Conservation (phyloP, 2,797 vertebrate species). For the Pagetopsis macropterus region DNA sequence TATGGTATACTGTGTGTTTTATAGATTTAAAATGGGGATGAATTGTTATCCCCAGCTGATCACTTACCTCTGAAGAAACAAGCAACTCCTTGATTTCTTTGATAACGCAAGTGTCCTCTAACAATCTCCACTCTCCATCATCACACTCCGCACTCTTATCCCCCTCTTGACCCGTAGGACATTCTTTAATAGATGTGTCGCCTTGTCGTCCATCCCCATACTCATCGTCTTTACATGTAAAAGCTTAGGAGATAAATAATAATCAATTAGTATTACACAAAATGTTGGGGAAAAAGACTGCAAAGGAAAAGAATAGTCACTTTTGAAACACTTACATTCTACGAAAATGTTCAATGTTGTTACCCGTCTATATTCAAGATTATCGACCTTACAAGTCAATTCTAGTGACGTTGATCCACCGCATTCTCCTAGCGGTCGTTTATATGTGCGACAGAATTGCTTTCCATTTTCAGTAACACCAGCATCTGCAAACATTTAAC, state of each 20-base stretch:
- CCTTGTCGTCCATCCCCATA: slow-evolving; percentile 57
- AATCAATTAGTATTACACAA: background rate
- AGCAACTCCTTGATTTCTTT: slow-evolving; percentile 57
- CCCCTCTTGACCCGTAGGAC: slow-evolving; percentile 52
- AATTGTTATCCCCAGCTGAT: background rate
- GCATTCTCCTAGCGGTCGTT: background rate
- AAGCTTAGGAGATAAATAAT: slow-evolving; percentile 30
- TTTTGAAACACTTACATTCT: slow-evolving; percentile 39
- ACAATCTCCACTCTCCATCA: slow-evolving; percentile 29
- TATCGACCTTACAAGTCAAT: slow-evolving; percentile 53
- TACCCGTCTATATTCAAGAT: background rate
- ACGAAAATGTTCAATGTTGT: slow-evolving; percentile 40
- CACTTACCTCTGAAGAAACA: slow-evolving; percentile 56
- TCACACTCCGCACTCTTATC: slow-evolving; percentile 36
- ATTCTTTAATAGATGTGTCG: background rate
- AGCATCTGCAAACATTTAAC: slow-evolving; percentile 18
- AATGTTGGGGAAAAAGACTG: background rate
- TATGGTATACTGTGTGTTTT: background rate
- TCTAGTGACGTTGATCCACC: fast-evolving
- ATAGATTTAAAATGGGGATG: background rate
- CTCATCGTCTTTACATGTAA: fast-evolving
- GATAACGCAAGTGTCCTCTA: slow-evolving; percentile 62
- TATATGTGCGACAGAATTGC: slow-evolving; percentile 41
- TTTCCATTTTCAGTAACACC: fast-evolving
- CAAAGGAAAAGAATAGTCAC: background rate